Conservation (phyloP, 2,888 invertebrate genomes). For the Nephrotoma appendiculata region DNA sequence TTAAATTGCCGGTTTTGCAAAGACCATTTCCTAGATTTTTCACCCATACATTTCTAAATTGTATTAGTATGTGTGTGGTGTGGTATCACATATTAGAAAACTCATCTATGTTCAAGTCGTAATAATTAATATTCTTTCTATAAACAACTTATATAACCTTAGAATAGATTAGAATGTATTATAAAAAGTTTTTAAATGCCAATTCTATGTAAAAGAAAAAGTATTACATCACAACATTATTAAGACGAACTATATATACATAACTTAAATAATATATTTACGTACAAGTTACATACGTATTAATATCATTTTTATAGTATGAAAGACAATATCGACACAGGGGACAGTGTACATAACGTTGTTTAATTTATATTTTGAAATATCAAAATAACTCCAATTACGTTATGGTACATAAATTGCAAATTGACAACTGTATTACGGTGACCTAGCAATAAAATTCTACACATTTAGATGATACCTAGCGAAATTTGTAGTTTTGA, state of each 20-base stretch:
- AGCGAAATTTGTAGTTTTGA: too few species aligned
- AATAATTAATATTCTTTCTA: not conserved
- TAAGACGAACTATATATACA: not conserved
- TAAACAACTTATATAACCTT: not conserved
- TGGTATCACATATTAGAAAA: not conserved
- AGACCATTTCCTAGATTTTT: too few species aligned
- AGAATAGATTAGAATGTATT: not conserved
- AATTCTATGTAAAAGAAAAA: not conserved
- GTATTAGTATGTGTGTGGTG: too few species aligned
- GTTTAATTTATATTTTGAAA: not conserved
- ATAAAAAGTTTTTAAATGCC: not conserved
- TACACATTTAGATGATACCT: too few species aligned
- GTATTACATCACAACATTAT: not conserved
- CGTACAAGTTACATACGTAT: not conserved
- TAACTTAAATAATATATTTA: not conserved
- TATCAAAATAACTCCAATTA: too few species aligned
- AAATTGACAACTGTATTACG: too few species aligned
- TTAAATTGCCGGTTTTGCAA: too few species aligned
- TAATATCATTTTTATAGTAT: not conserved
- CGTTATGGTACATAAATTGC: too few species aligned
- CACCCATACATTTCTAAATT: too few species aligned
- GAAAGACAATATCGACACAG: not conserved
- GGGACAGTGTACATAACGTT: not conserved
- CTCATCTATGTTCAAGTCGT: not conserved
- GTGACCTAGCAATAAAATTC: too few species aligned